Evolutionary conservation across 1,140 invertebrate species (phyloP).

Genomic region (Nebria ingens): DNA sequence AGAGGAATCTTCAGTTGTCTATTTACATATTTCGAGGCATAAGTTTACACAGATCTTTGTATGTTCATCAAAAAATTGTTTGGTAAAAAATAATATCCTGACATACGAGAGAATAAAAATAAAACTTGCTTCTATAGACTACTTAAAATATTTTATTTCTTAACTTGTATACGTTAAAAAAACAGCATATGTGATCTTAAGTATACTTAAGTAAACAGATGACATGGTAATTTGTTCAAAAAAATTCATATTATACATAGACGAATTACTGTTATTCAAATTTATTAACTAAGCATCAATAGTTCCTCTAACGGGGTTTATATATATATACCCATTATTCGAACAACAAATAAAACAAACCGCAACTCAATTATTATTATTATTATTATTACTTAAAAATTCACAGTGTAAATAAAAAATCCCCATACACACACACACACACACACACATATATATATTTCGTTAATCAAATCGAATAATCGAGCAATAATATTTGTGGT

Average conservation of each 20-base stretch:
- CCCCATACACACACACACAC: too few species aligned
- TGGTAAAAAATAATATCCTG: neutral
- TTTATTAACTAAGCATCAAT: neutral
- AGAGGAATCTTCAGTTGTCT: too few species aligned
- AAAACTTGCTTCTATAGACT: neutral
- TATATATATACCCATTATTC: neutral
- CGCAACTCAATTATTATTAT: neutral
- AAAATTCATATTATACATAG: neutral
- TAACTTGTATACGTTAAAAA: neutral
- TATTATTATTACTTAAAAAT: slow-evolving; percentile 1
- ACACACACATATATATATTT: too few species aligned
- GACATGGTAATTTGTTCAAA: neutral
- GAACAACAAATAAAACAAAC: too few species aligned
- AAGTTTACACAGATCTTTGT: neutral
- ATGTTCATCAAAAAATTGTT: neutral
- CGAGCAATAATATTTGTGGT: neutral
- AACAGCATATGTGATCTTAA: neutral
- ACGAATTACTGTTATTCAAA: neutral
- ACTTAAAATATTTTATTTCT: neutral
- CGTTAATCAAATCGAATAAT: too few species aligned
- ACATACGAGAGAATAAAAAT: too few species aligned
- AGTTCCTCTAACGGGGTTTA: neutral
- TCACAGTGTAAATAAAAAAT: too few species aligned
- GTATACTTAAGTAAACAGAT: neutral
- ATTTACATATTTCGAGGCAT: neutral